Percentiles rank a stretch among this genome's conserved stretches.
Evolutionary conservation across 2,113 vertebrate species (phyloP).

Genomic region (Camelus dromedarius): DNA sequence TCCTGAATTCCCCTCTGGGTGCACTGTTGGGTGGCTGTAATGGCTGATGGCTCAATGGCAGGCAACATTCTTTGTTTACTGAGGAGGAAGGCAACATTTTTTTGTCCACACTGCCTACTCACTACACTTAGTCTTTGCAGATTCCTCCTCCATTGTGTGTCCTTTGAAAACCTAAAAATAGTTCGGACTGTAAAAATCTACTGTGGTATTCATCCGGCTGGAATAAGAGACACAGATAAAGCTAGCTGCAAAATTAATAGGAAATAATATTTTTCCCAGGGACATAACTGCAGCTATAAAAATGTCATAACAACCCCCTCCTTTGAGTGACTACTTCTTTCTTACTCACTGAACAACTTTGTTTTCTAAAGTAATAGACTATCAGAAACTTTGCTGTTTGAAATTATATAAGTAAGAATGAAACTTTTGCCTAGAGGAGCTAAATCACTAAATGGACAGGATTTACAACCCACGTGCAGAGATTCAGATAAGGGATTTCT

Average conservation of each 20-base stretch:
- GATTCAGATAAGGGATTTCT: constrained; percentile 12
- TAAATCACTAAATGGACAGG: neutral
- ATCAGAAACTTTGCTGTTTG: constrained; percentile 23
- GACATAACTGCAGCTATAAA: constrained; percentile 43
- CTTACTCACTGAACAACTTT: constrained; percentile 18
- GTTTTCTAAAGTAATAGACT: constrained; percentile 59
- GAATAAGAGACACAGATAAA: constrained; percentile 39
- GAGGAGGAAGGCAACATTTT: neutral
- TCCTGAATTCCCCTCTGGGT: neutral
- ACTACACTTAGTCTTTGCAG: neutral
- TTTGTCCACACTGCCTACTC: neutral
- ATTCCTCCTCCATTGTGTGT: neutral
- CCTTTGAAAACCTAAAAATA: constrained; percentile 34
- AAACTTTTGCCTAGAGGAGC: neutral
- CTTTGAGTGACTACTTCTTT: constrained; percentile 15
- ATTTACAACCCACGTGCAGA: constrained; percentile 15
- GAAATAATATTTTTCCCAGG: constrained; percentile 5
- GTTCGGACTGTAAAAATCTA: constrained; percentile 33
- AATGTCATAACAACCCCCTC: neutral
- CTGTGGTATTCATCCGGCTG: neutral
- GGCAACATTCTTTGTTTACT: neutral
- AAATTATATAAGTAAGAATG: constrained; percentile 30
- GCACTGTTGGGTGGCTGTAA: neutral
- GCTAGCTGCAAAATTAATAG: constrained; percentile 1
- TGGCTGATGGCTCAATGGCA: neutral